phyloP scores from a whole-genome alignment of 2,113 vertebrate species.

The Pseudorasbora parva region DNA sequence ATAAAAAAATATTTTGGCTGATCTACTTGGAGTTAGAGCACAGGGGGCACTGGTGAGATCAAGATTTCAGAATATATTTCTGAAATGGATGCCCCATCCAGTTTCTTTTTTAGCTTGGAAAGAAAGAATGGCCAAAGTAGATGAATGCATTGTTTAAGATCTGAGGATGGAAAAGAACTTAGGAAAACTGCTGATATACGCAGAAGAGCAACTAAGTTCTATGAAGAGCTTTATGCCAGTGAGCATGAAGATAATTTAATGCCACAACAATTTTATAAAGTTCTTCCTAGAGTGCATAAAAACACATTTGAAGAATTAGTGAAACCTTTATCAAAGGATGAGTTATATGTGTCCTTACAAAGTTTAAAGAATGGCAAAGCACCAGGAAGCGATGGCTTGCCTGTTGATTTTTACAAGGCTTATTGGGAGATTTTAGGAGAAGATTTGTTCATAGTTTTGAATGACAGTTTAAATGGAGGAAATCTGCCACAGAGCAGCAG shows the following conservation, averaged over 20 bases:
- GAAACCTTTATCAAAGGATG: not conserved
- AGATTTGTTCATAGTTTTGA: not conserved
- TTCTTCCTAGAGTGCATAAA: not conserved
- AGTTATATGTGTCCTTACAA: not conserved
- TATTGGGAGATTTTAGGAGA: not conserved
- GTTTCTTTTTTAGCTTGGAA: too few relatives aligned
- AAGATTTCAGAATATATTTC: too few relatives aligned
- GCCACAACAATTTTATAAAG: not conserved
- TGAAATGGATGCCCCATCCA: too few relatives aligned
- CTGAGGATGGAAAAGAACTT: too few relatives aligned
- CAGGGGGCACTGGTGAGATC: too few relatives aligned
- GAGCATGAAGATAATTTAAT: not conserved
- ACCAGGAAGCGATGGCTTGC: not conserved
- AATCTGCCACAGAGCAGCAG: not conserved
- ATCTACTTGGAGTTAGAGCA: too few relatives aligned
- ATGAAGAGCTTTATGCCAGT: not conserved
- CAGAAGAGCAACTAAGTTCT: not conserved
- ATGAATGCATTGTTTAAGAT: too few relatives aligned
- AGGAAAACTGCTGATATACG: not conserved
- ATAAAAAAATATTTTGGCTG: too few relatives aligned
- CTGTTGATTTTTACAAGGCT: not conserved
- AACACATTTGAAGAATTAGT: not conserved
- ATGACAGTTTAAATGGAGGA: not conserved
- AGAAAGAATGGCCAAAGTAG: too few relatives aligned
- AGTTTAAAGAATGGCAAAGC: not conserved